A percentile compares a stretch with the other conserved stretches of the same genome.
These are phyloP conservation scores for Philypnodon macrostomus DNA, from an alignment of 2,797 vertebrate species.

Conservation along the genomic window DNA sequence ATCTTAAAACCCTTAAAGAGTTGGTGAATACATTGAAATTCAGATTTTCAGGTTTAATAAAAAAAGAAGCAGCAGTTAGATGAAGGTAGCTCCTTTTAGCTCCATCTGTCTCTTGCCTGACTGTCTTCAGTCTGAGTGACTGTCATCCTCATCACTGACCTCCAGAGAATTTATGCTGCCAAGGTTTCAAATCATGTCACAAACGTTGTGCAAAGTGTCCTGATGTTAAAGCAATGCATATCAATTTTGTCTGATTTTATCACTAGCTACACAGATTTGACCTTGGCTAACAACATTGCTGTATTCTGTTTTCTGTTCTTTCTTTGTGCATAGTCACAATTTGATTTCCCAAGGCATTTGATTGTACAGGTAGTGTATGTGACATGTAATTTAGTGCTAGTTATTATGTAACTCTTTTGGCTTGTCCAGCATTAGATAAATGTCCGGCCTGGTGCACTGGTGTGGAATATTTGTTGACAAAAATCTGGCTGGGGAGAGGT, in stretches of 20 bases:
- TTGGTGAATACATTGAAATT: conserved; percentile 8
- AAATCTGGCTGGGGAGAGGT: conserved; percentile 23
- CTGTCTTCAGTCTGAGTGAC: conserved; percentile 9
- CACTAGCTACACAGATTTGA: conserved; percentile 21
- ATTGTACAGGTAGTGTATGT: conserved; percentile 25
- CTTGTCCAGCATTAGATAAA: conserved; percentile 31
- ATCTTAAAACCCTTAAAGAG: conserved; percentile 5
- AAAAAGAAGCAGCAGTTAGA: conserved; percentile 10
- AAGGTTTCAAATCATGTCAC: conserved; percentile 26
- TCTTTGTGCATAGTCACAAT: no score
- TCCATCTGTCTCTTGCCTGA: conserved; percentile 5
- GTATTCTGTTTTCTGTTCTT: neutral
- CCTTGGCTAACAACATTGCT: no score
- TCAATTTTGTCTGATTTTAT: conserved; percentile 17
- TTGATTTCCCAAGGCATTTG: conserved; percentile 49
- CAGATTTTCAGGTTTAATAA: conserved; percentile 28
- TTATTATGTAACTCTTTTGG: conserved; percentile 33
- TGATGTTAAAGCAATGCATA: conserved; percentile 17
- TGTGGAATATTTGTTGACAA: conserved; percentile 41
- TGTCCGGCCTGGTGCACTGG: conserved; percentile 37
- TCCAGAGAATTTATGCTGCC: conserved; percentile 25
- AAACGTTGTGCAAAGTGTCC: conserved; percentile 2
- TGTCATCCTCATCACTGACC: conserved; percentile 23
- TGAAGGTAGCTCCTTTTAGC: neutral
- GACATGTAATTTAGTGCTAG: conserved; percentile 35